Conservation (phyloP, 1,140 invertebrate genomes). For the Leptinotarsa texana region DNA sequence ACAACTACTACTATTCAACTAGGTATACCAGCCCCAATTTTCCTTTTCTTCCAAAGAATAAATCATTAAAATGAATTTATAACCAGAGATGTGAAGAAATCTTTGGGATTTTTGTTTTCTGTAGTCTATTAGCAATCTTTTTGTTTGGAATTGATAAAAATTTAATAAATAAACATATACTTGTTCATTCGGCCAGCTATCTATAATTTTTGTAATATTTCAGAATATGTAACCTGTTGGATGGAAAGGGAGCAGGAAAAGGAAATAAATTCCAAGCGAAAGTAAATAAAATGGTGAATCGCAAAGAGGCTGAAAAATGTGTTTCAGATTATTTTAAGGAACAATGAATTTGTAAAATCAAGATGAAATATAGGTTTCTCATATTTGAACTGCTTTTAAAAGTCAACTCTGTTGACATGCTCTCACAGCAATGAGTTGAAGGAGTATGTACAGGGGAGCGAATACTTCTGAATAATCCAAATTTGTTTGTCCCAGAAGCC, state of each 20-base stretch:
- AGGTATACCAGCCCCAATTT: no score
- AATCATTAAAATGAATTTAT: no score
- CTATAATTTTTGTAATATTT: slow-evolving; percentile 38
- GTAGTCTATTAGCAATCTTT: not conserved
- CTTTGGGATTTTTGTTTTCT: not conserved
- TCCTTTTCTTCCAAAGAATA: no score
- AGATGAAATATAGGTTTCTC: no score
- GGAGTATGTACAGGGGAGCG: slow-evolving; percentile 86
- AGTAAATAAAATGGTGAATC: slow-evolving; percentile 60
- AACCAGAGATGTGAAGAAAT: not conserved
- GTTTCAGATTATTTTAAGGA: slow-evolving; percentile 51
- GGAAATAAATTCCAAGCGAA: slow-evolving; percentile 65
- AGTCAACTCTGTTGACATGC: slow-evolving; percentile 77
- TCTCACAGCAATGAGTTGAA: slow-evolving; percentile 87
- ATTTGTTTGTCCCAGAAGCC: slow-evolving; percentile 76
- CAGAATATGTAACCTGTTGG: slow-evolving; percentile 62
- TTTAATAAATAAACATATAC: slow-evolving; percentile 18
- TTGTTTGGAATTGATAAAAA: slow-evolving; percentile 1
- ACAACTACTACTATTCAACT: no score
- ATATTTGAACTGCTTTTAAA: not conserved
- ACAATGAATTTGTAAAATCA: not conserved
- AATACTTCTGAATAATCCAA: slow-evolving; percentile 91
- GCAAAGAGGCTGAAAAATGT: slow-evolving; percentile 55
- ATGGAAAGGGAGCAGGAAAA: slow-evolving; percentile 68
- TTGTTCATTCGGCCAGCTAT: not conserved